Base-by-base conservation (phyloP, 2,113 vertebrate species). In the Ascaphus truei region DNA sequence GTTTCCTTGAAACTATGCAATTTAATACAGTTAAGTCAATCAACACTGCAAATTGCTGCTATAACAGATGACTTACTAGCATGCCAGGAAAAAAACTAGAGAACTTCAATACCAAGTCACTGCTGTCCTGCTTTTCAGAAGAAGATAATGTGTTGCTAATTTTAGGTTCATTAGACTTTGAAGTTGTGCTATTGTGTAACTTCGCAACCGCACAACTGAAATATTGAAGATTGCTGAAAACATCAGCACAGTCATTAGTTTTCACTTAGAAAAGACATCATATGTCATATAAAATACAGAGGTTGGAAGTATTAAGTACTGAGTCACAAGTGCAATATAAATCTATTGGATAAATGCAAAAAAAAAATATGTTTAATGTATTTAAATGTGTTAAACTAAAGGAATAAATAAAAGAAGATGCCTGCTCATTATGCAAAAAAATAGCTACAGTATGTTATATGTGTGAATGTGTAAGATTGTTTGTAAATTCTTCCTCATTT, bases 151-250 rank as follows among this genome's bases (percentile, higher is more conserved):
- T 33, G 50, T 41, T 31, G 51, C 26, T 66, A 45, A 64, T 66
- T 56, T 45, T 56, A 56, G 63, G 51, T 25, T 66, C 27, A 66
- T 58, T 58, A 68, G 29, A 56, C 64, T 68, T 56, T 57, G 52
- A 68, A 45, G 52, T 58, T 68, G 29, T 9, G 15, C 52, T 47
- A 34, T 45, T 58, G 65, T 68, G 65, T 66, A 43, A 30, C 63
- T 66, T 56, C 55, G 63, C 63, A 66, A 66, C 63, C 22, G 52
- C 65, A 68, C 65, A 68, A 52, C 65, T 68, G 37, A 47, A 58
- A 68, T 58, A 68, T 68, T 58, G 37, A 58, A 25, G n/a, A 36
- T 27, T 25, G 53, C 53, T 26, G 53, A 33, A 68, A 34, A 47
- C 65, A 58, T 68, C 53, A 36, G 41, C 41, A 25, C 22, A 68